Conservation (phyloP, 2,797 vertebrate species). For the Discoglossus pictus region DNA sequence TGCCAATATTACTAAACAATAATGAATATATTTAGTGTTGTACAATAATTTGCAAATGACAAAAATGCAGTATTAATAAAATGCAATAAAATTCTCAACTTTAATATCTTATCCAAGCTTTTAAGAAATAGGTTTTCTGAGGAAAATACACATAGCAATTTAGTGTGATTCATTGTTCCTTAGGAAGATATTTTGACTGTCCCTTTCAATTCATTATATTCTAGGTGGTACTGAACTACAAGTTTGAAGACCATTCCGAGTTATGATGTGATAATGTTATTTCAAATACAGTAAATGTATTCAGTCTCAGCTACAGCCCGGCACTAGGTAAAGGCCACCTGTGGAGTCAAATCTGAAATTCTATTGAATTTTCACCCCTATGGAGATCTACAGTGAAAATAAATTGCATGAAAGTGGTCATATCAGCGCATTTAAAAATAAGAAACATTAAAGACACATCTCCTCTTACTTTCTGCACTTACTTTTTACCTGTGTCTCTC, state of each 20-base stretch:
- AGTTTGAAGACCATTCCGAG: background rate
- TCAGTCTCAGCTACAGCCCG: conserved; percentile 2
- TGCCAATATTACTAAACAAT: too few species aligned
- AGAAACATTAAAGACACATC: background rate
- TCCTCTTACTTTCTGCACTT: background rate
- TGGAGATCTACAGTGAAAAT: background rate
- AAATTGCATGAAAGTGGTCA: background rate
- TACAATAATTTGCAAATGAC: too few species aligned
- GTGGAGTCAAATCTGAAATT: background rate
- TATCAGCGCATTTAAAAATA: background rate
- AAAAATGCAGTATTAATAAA: too few species aligned
- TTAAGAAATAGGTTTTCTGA: too few species aligned
- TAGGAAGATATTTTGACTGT: too few species aligned
- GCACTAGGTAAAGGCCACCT: conserved; percentile 7
- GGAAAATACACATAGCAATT: too few species aligned
- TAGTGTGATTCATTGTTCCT: too few species aligned
- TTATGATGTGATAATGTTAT: conserved; percentile 2
- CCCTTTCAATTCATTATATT: background rate
- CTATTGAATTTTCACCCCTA: conserved; percentile 6
- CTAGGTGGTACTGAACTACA: background rate
- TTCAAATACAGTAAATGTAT: conserved; percentile 19
- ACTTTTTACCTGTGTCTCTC: too few species aligned
- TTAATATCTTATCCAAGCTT: too few species aligned
- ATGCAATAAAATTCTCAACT: too few species aligned
- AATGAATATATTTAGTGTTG: too few species aligned